Conservation (phyloP, 2,888 invertebrate species). For the Erpobdella octoculata region DNA sequence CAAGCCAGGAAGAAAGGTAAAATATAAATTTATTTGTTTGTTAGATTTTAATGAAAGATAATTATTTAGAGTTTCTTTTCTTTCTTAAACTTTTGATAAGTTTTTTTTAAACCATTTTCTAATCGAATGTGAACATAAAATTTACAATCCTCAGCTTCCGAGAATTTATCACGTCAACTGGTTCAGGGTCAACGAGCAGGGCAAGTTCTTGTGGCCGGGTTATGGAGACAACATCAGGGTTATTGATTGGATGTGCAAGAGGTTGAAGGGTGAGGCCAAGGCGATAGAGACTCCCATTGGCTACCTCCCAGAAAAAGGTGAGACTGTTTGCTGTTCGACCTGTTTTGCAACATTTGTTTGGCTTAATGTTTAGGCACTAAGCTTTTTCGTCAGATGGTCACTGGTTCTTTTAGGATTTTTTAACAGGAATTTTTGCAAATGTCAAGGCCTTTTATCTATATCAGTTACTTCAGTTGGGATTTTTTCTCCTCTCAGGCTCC, state of each 20-base stretch:
- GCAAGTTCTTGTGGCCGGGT: slow-evolving; percentile 42
- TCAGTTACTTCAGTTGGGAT: not conserved
- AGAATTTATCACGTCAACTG: slow-evolving; percentile 44
- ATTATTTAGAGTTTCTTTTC: no score
- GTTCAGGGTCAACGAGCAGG: slow-evolving; percentile 39
- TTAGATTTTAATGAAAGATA: no score
- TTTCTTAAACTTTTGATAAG: no score
- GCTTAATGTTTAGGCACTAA: not conserved
- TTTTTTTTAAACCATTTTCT: not conserved
- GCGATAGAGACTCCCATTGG: slow-evolving; percentile 52
- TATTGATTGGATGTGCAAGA: slow-evolving; percentile 41
- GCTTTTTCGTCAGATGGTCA: not conserved
- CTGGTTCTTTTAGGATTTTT: not conserved
- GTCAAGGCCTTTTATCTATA: not conserved
- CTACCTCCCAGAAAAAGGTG: slow-evolving; percentile 36
- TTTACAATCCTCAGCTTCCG: slow-evolving; percentile 35
- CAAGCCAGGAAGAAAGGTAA: slow-evolving; percentile 33
- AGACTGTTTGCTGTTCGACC: not conserved
- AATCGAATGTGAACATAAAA: not conserved
- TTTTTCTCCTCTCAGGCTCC: slow-evolving; percentile 23
- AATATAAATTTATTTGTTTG: no score
- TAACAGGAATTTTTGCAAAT: not conserved
- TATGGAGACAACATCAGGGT: slow-evolving; percentile 43
- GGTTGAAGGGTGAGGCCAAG: slow-evolving; percentile 56
- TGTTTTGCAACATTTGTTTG: not conserved